Evolutionary conservation across 2,797 vertebrate species (phyloP).

Genomic region (Malacoctenus gilli): DNA sequence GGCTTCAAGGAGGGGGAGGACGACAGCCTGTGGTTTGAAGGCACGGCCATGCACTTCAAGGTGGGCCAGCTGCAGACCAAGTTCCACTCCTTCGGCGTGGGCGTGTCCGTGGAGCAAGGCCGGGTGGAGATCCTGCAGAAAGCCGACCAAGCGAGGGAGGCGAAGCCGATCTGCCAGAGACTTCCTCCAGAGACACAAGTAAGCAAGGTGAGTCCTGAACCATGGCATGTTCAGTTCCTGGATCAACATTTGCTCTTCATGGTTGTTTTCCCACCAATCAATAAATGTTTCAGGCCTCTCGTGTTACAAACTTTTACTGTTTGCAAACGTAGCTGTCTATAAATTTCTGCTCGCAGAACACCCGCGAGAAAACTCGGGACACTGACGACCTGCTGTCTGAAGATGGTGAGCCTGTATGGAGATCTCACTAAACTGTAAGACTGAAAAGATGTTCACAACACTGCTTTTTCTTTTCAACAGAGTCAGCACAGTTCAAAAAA

Average conservation of each 20-base stretch:
- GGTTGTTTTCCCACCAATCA: no score
- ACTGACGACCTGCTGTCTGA: constrained; percentile 72
- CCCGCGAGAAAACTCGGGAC: constrained; percentile 4
- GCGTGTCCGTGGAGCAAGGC: constrained; percentile 74
- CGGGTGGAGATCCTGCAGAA: constrained; percentile 72
- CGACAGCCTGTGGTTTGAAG: constrained; percentile 82
- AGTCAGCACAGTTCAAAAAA: constrained; percentile 83
- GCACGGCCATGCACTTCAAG: constrained; percentile 78
- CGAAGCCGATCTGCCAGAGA: constrained; percentile 5
- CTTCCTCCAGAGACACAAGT: not conserved
- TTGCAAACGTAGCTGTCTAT: not conserved
- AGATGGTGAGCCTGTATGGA: constrained; percentile 66
- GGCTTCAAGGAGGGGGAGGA: constrained; percentile 82
- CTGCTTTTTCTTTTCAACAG: constrained; percentile 58
- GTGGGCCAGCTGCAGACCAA: constrained; percentile 80
- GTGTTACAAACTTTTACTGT: no score
- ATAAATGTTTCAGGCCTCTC: no score
- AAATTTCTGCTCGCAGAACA: constrained; percentile 49
- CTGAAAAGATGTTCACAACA: no score
- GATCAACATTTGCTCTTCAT: no score
- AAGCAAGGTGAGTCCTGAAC: constrained; percentile 41
- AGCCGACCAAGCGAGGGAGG: constrained; percentile 57
- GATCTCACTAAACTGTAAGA: no score
- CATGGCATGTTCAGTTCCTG: no score
- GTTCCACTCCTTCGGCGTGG: constrained; percentile 78